Evolutionary conservation across 2,113 vertebrate species (phyloP), one percentile per base, ranked within the genome.

Genomic region (Microcebus griseorufus): DNA sequence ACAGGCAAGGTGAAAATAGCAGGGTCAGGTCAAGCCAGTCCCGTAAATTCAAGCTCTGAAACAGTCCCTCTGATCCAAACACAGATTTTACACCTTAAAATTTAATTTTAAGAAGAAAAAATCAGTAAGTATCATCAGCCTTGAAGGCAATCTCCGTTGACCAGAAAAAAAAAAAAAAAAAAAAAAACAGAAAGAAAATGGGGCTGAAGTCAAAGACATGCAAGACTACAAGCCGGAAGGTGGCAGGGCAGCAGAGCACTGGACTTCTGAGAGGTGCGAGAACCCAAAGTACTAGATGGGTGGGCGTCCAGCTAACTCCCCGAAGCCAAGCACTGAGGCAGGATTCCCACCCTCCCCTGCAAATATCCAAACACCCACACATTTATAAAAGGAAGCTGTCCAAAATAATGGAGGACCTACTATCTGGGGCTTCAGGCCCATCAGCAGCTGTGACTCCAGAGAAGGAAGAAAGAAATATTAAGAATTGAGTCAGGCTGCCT

Each of bases 31-130:
- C 45, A 75, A 65, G 67, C 53, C 11, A 23, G 69, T 18, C 18
- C 51, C 60, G 9, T 32, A 82, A 37, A 42, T 65, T n/a, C 4
- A 45, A 91, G 48, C 34, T 90, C 32, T 34, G 13, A 86, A 78
- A 88, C 6, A 34, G 34, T 18, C 37, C 45, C 27, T 75, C 42
- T 20, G 32, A 86, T 23, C 48, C 20, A 55, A 91, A 85, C 9
- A 64, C 2, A 9, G 37, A 81, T 45, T 96, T 97, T 75, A 48
- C 34, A 93, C 48, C 78, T 86, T 53, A 55, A 94, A 88, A 9
- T n/a, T 87, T 69, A 78, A 45, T 83, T 86, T 86, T 53, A 65
- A 84, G 62, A 93, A 75, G 45, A 45, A 13, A 88, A 84, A 94
- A 82, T 29, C 58, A 48, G 1, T 70, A 82, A 88, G 64, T 58